Conservation (phyloP, 92 coral and sea anemone species). For the Porites lobata region DNA sequence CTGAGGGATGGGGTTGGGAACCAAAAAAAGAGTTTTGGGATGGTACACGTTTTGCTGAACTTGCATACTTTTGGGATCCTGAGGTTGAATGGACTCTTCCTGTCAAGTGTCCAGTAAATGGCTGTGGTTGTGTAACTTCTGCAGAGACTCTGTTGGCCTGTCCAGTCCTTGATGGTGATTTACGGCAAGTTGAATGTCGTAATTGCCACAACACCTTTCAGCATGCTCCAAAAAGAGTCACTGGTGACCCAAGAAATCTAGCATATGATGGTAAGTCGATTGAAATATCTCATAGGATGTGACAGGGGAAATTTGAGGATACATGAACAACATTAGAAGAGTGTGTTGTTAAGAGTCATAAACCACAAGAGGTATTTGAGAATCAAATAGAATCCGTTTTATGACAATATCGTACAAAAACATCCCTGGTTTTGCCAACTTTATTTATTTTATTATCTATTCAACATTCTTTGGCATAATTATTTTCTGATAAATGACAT, state of each 20-base stretch:
- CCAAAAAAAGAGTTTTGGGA: slow-evolving; percentile 75
- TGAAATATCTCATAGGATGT: not conserved
- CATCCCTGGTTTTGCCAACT: too few relatives aligned
- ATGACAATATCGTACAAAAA: too few relatives aligned
- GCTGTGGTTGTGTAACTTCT: slow-evolving; percentile 49
- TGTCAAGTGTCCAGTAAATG: slow-evolving; percentile 46
- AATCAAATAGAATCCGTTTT: too few relatives aligned
- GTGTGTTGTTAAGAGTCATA: too few relatives aligned
- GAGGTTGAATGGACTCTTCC: slow-evolving; percentile 68
- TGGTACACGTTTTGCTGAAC: slow-evolving; percentile 64
- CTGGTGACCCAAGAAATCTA: slow-evolving; percentile 74
- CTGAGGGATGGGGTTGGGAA: slow-evolving; percentile 63
- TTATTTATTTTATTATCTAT: too few relatives aligned
- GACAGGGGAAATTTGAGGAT: slow-evolving; percentile 7
- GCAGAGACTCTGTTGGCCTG: slow-evolving; percentile 37
- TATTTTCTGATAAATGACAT: too few relatives aligned
- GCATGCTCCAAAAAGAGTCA: slow-evolving; percentile 30
- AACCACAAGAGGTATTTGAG: too few relatives aligned
- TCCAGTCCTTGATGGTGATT: slow-evolving; percentile 43
- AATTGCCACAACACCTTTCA: slow-evolving; percentile 40
- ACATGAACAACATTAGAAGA: too few relatives aligned
- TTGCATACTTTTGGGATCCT: slow-evolving; percentile 77
- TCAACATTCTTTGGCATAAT: too few relatives aligned
- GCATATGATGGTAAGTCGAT: slow-evolving; percentile 69
- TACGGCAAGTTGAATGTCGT: slow-evolving; percentile 52